Base-by-base conservation (phyloP, 1,140 invertebrate genomes). In the Mya arenaria region DNA sequence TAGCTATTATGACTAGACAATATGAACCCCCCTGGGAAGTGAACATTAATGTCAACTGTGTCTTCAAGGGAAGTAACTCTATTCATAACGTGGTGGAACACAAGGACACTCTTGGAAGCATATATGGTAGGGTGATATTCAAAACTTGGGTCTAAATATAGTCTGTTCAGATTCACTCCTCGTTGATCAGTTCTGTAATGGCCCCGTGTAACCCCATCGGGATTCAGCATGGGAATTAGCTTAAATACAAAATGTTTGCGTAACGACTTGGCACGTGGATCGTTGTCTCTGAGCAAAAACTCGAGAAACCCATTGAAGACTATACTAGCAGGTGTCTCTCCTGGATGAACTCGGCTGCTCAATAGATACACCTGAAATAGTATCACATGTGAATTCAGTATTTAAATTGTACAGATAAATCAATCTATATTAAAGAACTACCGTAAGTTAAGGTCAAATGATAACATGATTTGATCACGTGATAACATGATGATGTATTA, bases 141-240 rank as follows among this genome's bases (percentile, higher is more conserved):
- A 73, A 90, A 87, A 68, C 86, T 89, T 0, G 93, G 93, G 75
- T 93, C 92, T n/a, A 91, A 72, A 73, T 93, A 93, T 32, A 93
- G 83, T 13, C 93, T 83, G 66, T 93, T 93, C 5, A 93, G 84
- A 86, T 93, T 93, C 36, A 93, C 90, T 2, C 93, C 93, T 74
- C 96, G 94, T 0, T 96, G 96, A 92, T 98, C 97, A 48, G 97
- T 98, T 41, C 97, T 93, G 91, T 98, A 98, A 92, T 97, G 97
- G 5, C 97, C 97, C 65, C 95, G 94, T n/a, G 95, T 95, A 0
- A 98, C 97, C 8, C 97, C 97, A 91, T 99, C 97, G 1, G 97
- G 97, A 93, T 99, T 99, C 62, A 98, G 93, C 94, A 98, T 97
- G 1, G 97, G 97, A 78, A 99, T 96, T 84, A 98, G 92, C 93